Base-by-base conservation (phyloP, 2,888 invertebrate species). In the Erebia epiphron region DNA sequence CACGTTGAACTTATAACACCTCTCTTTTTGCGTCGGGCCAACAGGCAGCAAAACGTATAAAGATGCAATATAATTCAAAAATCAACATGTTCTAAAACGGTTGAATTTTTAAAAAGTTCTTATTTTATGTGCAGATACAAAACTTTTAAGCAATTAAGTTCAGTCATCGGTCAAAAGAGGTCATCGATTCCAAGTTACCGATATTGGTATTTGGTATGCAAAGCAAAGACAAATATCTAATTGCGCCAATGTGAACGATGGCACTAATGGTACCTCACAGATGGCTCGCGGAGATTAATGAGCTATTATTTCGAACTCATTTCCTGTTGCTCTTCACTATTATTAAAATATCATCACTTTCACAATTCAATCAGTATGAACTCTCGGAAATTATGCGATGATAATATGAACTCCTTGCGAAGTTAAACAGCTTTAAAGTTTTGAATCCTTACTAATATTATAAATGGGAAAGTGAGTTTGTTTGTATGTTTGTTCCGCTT, bases 291-390 rank as follows among this genome's bases (percentile, higher is more conserved):
- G 68, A 69, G 64, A 46, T 72, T 72, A 72, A 75, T 63, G 73
- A 75, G 72, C 57, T 63, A 73, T 72, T 72, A 75, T 68, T 66
- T 66, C 60, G 67, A 71, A 71, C 72, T 69, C 65, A 69, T 72
- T 74, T 75, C 75, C 75, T 74, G 62, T 54, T 60, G 66, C 54
- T 68, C 64, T 70, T 69, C 71, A 71, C 10, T 64, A 68, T 70
- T 65, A 72, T 74, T 58, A 68, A 73, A 57, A 70, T 65, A 64
- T 50, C 52, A 64, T 50, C 57, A 68, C 70, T 73, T 70, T 73
- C 70, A 68, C 68, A 50, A 60, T 72, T 56, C 64, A 65, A 65
- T 65, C 65, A 54, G 16, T 64, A 52, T 35, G 35, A 52, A 35
- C 35, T 11, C 16, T 52, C 64, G 52, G 52, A 35, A 61, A 54